Evolutionary conservation across 2,113 vertebrate genomes (phyloP), one percentile per base, ranked within the genome.

Genomic region (Eleginops maclovinus): DNA sequence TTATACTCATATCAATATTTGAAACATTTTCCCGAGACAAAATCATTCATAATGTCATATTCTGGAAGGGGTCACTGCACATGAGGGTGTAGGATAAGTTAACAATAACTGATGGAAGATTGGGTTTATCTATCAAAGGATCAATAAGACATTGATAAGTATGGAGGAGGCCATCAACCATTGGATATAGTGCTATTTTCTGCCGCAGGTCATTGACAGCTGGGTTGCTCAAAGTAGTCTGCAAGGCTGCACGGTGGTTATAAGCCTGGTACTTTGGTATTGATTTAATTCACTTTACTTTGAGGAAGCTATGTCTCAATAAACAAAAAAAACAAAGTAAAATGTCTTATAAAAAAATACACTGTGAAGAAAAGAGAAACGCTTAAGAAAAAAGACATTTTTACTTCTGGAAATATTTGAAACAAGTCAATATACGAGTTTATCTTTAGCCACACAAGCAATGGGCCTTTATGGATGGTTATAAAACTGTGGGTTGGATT

Each of bases 151-250:
- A 54, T 19, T 21, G 17, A 16, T 26, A 4, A 66, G 47, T 19
- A 36, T 19, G 46, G 31, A 59, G 19, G 22, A 17, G 40, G 13
- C 60, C 40, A 47, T 43, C 0, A 41, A 14, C 26, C 17, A 22
- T 50, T 44, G 16, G 19, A 53, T 12, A 55, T 70, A 36, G 69
- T 53, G 31, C 53, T 65, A 2, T 15, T 76, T 56, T 75, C 31
- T 49, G 50, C 50, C 0, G 0, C 14, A 12, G 21, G 56, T 61
- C 49, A 54, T 54, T 56, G 41, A 55, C 40, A 44, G 9, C 13
- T 53, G 22, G 60, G 41, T 66, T 55, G 75, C 64, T 73, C n/a
- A 16, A 22, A 67, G 50, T 53, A 36, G 2, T 36, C 26, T 44
- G 21, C 3, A 55, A 43, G 63, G 62, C 50, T 54, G 19, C 46